phyloP scores from a whole-genome alignment of 2,113 vertebrate genomes.

The Zapornia atra region DNA sequence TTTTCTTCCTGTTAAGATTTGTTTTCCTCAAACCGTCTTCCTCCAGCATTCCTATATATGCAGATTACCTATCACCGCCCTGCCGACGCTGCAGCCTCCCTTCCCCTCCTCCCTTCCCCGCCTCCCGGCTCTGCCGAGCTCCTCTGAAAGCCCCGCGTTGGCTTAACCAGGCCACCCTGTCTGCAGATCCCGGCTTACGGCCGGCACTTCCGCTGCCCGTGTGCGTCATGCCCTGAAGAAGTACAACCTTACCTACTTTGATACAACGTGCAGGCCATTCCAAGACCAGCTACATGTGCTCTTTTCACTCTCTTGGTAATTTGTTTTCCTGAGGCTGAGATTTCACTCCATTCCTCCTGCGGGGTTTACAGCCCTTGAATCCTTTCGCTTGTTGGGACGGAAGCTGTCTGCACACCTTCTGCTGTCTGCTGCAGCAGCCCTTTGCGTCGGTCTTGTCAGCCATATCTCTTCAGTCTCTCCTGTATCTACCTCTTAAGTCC shows the following conservation, averaged over 20 bases:
- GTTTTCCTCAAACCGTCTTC: not conserved
- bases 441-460: not conserved
- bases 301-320: not conserved
- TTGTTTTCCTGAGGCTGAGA: not conserved
- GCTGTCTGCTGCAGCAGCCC: not conserved
- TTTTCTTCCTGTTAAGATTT: not conserved
- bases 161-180: rapidly evolving
- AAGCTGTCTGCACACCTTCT: not conserved
- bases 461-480: not conserved
- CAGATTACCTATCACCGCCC: rapidly evolving
- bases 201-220: rapidly evolving
- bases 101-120: not conserved
- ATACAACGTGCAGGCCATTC: not conserved
- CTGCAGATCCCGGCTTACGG: not conserved
- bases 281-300: not conserved
- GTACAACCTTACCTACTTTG: not conserved
- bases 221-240: not conserved
- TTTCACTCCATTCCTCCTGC: not conserved
- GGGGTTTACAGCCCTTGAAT: not conserved
- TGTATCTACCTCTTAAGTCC: conserved; percentile 24
- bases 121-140: not conserved
- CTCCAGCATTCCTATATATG: not conserved
- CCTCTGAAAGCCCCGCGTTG: rapidly evolving
- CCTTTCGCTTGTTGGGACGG: not conserved
- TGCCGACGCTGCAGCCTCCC: not conserved